phyloP scores from a whole-genome alignment of 2,888 invertebrate species.

The Ophraella communa region DNA sequence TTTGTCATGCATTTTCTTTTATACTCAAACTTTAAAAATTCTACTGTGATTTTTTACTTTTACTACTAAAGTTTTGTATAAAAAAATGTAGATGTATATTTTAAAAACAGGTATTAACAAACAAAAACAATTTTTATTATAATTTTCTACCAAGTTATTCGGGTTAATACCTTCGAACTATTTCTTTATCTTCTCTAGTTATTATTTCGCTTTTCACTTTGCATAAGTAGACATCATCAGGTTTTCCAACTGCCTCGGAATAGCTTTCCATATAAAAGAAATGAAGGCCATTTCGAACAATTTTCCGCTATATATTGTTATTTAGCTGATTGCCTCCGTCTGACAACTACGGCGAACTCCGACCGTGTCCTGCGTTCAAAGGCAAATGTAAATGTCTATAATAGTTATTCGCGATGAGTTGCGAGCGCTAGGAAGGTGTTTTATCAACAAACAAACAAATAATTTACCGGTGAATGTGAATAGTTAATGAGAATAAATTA shows the following conservation, averaged over 20 bases:
- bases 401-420: background rate
- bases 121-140: too few relatives aligned
- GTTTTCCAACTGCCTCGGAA: background rate
- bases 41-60: too few relatives aligned
- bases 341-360: background rate
- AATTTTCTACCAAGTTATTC: too few relatives aligned
- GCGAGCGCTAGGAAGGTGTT: conserved; percentile 1
- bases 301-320: background rate
- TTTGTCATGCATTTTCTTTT: too few relatives aligned
- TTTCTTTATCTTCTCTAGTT: background rate
- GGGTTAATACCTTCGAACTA: too few relatives aligned
- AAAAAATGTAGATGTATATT: too few relatives aligned
- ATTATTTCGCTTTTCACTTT: background rate
- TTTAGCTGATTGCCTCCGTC: background rate
- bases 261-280: background rate
- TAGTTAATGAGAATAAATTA: background rate
- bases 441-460: background rate
- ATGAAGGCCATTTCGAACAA: background rate
- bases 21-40: too few relatives aligned
- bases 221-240: background rate
- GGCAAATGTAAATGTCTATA: background rate
- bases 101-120: too few relatives aligned
- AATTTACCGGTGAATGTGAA: background rate
- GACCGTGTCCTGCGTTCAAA: background rate
- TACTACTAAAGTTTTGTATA: too few relatives aligned